phyloP scores from a whole-genome alignment of 2,888 invertebrate species.

The Plagodis dolabraria region DNA sequence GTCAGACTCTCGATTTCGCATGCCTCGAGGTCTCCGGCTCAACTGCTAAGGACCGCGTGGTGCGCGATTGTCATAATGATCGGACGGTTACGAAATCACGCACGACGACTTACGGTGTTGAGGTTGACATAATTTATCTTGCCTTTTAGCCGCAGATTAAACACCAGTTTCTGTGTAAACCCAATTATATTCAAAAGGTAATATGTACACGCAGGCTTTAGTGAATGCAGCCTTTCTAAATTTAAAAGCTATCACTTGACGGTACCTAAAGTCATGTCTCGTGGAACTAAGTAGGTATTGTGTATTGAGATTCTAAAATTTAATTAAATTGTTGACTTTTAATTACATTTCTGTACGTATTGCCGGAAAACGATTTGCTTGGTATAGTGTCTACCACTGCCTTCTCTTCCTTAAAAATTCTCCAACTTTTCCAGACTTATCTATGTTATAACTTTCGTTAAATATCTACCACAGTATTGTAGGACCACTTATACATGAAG shows the following conservation, averaged over 20 bases:
- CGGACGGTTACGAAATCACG: slow-evolving; percentile 45
- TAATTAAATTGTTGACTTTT: too few species aligned
- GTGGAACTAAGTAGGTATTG: too few species aligned
- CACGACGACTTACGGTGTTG: slow-evolving; percentile 21
- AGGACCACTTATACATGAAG: too few species aligned
- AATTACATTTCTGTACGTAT: too few species aligned
- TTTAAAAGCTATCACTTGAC: not conserved
- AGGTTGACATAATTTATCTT: slow-evolving; percentile 27
- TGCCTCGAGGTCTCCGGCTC: slow-evolving; percentile 52
- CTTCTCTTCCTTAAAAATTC: too few species aligned
- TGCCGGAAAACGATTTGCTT: too few species aligned
- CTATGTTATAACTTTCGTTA: too few species aligned
- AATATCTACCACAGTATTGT: too few species aligned
- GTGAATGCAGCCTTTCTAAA: slow-evolving; percentile 26
- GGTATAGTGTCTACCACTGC: too few species aligned
- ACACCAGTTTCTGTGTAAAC: not conserved
- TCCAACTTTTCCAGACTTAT: too few species aligned
- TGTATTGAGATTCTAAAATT: too few species aligned
- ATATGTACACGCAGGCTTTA: slow-evolving; percentile 8
- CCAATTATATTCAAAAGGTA: not conserved
- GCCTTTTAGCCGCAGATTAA: slow-evolving; percentile 2
- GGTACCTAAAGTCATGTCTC: too few species aligned
- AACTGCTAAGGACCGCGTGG: slow-evolving; percentile 35
- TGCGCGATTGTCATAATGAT: slow-evolving; percentile 41
- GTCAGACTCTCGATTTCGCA: slow-evolving; percentile 69